Evolutionary conservation across 2,888 invertebrate species (phyloP).

Genomic region (Julus scanicus): DNA sequence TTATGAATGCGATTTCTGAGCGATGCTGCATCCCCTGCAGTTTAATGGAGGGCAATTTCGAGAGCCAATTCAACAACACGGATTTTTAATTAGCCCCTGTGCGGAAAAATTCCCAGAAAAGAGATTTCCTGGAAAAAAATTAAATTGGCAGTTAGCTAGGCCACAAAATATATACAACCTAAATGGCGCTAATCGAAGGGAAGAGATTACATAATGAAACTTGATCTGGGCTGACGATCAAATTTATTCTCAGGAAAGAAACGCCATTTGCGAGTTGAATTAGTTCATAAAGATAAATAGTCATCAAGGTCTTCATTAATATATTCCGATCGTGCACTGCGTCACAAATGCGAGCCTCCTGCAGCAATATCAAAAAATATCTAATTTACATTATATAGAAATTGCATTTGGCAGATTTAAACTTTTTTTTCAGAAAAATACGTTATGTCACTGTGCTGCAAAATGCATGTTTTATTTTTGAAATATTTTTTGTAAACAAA

Average conservation of each 20-base stretch:
- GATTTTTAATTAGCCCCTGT: neutral
- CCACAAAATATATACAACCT: neutral
- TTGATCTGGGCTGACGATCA: constrained; percentile 15
- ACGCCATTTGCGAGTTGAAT: neutral
- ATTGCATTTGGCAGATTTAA: neutral
- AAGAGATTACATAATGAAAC: constrained; percentile 22
- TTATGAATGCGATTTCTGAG: neutral
- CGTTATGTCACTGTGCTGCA: neutral
- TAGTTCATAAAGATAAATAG: neutral
- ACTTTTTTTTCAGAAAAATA: neutral
- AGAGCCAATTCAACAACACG: constrained; percentile 12
- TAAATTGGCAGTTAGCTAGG: constrained; percentile 6
- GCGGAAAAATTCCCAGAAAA: neutral
- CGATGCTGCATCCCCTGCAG: neutral
- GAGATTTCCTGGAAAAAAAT: neutral
- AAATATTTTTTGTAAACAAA: no score
- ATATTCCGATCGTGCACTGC: neutral
- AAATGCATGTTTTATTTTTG: no score
- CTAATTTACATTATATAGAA: neutral
- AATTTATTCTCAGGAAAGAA: constrained; percentile 14
- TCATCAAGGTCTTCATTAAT: neutral
- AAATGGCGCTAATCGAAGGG: neutral
- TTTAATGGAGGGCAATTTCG: constrained; percentile 4
- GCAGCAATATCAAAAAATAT: neutral
- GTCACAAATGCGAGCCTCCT: neutral